Conservation (phyloP, 2,113 vertebrate species). For the Semnopithecus entellus region DNA sequence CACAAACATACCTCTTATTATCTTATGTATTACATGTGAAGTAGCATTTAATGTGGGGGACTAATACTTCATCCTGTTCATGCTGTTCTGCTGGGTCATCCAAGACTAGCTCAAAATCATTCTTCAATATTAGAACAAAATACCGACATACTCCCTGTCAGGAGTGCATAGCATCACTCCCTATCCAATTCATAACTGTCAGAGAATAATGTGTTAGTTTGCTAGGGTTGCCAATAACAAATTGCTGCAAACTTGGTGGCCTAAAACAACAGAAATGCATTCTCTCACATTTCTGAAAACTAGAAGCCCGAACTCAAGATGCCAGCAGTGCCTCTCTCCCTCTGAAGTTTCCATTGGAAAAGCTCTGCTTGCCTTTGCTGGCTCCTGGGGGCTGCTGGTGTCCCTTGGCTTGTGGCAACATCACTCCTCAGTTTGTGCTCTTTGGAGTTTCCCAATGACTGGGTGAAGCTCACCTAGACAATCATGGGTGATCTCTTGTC, state of each 20-base stretch:
- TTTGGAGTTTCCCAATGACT: neutral
- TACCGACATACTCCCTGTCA: neutral
- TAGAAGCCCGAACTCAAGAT: neutral
- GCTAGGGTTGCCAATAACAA: neutral
- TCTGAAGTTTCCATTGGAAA: neutral
- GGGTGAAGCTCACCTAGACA: neutral
- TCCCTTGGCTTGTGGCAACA: neutral
- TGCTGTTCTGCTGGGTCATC: neutral
- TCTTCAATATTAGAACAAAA: neutral
- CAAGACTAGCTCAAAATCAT: neutral
- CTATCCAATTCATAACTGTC: neutral
- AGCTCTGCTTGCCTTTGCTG: neutral
- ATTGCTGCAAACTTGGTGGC: neutral
- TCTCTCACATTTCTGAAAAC: neutral
- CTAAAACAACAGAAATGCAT: neutral
- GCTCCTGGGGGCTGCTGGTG: neutral
- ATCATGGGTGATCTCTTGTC: neutral
- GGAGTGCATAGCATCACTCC: neutral
- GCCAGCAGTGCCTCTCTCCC: too few species aligned
- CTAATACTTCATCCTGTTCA: neutral
- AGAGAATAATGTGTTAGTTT: neutral
- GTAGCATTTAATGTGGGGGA: neutral
- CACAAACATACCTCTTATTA: neutral
- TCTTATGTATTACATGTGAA: neutral
- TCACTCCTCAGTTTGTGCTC: neutral